phyloP scores from a whole-genome alignment of 2,888 invertebrate genomes.

The Dascillus cervinus region DNA sequence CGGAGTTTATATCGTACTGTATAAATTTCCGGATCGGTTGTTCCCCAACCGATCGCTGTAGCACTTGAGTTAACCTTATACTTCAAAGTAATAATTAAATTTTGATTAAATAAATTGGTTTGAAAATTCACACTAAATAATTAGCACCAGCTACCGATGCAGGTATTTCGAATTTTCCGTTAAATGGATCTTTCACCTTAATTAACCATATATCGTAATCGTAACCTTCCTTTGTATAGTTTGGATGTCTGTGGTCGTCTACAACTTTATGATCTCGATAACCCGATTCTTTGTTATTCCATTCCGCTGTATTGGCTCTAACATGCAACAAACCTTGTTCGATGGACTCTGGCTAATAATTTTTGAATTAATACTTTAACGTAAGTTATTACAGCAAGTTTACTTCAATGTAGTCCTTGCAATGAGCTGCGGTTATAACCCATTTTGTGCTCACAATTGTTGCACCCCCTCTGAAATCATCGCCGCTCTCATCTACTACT shows the following conservation, averaged over 20 bases:
- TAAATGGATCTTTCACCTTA: slow-evolving; percentile 1
- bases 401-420: not conserved
- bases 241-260: not conserved
- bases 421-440: slow-evolving; percentile 5
- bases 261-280: too few relatives aligned
- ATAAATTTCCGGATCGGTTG: not conserved
- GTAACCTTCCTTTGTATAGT: not conserved
- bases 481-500: too few relatives aligned
- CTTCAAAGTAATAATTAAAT: not conserved
- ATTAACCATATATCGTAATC: slow-evolving; percentile 1
- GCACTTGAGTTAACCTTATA: not conserved
- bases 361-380: too few relatives aligned
- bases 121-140: too few relatives aligned
- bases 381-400: too few relatives aligned
- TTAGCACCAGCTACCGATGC: not conserved
- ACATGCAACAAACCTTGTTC: too few relatives aligned
- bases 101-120: too few relatives aligned
- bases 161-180: slow-evolving; percentile 1
- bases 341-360: too few relatives aligned
- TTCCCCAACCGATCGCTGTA: slow-evolving; percentile 1
- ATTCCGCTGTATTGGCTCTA: too few relatives aligned
- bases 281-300: too few relatives aligned
- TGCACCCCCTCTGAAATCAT: slow-evolving; percentile 1
- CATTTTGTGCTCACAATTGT: slow-evolving; percentile 3
- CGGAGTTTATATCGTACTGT: too few relatives aligned